Base-by-base conservation (phyloP, 2,113 vertebrate species). In the Ancistrus triradiatus region DNA sequence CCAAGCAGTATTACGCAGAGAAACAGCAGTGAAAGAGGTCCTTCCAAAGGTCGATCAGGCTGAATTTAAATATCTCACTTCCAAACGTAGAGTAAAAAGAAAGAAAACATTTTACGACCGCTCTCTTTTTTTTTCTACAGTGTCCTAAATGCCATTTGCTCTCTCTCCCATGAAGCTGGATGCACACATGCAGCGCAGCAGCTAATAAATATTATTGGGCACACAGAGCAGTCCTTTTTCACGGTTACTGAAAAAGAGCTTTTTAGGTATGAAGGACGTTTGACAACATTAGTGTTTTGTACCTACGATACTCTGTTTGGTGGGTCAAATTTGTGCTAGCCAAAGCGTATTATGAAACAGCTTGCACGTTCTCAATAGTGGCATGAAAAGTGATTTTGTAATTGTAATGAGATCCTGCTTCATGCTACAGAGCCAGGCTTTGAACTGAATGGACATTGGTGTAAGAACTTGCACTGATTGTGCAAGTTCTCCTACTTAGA, bases 21-120 rank as follows among this genome's bases (percentile, higher is more conserved):
- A 68, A 65, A 61, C 37, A 24, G 24, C 46, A 51, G 38, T n/a
- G 17, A 21, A n/a, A 47, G 47, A 50, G 52, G 38, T 68, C 50
- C 51, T 60, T 62, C 63, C 55, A 78, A 57, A 55, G 71, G 69
- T 66, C 62, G 35, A 51, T 56, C 65, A 43, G 46, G 42, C 63
- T 53, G 48, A 52, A 53, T 38, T 59, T 40, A 56, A 57, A 59
- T 43, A 68, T 38, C 47, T 27, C 22, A 7, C 3, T 21, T 52
- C 37, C 61, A 50, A 63, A 33, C 27, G 7, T 4, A 4, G 27
- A 31, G 37, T 11, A 43, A 28, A 65, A 53, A 64, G n/a, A n/a
- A 65, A 55, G 28, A 38, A 27, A 44, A 25, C 31, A 24, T 68
- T 73, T 71, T 73, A 74, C 35, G 50, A 67, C 52, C 33, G 42